phyloP scores from a whole-genome alignment of 2,797 vertebrate species.

The Geotrypetes seraphini region DNA sequence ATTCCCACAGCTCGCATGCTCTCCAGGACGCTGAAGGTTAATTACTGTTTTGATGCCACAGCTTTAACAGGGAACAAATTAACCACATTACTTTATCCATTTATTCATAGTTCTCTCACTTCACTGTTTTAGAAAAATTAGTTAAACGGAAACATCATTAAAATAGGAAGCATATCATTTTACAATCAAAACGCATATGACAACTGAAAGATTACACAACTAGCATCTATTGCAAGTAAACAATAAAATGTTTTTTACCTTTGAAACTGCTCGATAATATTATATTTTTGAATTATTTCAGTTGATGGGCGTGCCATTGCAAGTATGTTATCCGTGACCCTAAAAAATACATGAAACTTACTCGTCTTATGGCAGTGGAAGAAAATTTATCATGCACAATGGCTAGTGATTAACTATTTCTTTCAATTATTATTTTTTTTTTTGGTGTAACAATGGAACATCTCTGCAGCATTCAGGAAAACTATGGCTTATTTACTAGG shows the following conservation, averaged over 20 bases:
- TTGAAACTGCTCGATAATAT: constrained; percentile 81
- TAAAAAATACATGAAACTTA: no score
- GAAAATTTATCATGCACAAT: no score
- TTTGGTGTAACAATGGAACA: no score
- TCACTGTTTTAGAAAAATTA: constrained; percentile 13
- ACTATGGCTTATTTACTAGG: no score
- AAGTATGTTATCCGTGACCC: constrained; percentile 89
- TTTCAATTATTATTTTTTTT: no score
- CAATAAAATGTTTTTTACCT: constrained; percentile 52
- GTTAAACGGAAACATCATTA: constrained; percentile 13
- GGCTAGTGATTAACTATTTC: no score
- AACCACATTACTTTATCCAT: constrained; percentile 15
- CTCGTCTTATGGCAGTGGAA: no score
- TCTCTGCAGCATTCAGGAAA: no score
- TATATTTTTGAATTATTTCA: constrained; percentile 85
- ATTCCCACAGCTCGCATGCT: constrained; percentile 92
- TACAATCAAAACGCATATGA: constrained; percentile 16
- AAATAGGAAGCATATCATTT: constrained; percentile 27
- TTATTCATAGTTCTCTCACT: constrained; percentile 16
- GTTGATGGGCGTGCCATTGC: constrained; percentile 94
- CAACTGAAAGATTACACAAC: neutral
- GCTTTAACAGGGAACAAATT: constrained; percentile 48
- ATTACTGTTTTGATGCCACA: constrained; percentile 85
- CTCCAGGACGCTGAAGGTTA: constrained; percentile 92
- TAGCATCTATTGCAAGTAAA: neutral